These are phyloP conservation scores for Desmophyllum pertusum DNA, from an alignment of 92 coral and sea anemone species.

Conservation along the genomic window DNA sequence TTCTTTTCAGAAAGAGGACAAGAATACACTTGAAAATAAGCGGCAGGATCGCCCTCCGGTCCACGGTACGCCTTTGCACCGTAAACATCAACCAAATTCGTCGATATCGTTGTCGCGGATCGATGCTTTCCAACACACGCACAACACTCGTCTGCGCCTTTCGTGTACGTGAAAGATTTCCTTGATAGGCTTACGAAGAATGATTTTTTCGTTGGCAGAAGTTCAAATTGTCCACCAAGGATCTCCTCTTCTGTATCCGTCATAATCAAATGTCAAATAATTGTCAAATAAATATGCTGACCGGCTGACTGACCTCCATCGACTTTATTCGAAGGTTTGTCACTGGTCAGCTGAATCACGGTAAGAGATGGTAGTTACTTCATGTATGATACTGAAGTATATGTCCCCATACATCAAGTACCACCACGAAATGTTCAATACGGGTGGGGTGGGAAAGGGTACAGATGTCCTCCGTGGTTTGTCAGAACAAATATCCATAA, in stretches of 20 bases:
- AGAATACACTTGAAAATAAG: constrained; percentile 73
- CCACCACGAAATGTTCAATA: too few relatives aligned
- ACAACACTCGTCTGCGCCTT: not conserved
- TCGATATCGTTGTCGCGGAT: not conserved
- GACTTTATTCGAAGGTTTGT: not conserved
- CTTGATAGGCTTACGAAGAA: constrained; percentile 57
- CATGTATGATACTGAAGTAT: too few relatives aligned
- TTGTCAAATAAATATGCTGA: not conserved
- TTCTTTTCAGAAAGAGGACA: constrained; percentile 63
- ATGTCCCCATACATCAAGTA: too few relatives aligned
- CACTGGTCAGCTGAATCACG: constrained; percentile 8
- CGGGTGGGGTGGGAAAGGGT: too few relatives aligned
- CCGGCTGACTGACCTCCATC: not conserved
- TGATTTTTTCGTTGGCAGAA: constrained; percentile 53
- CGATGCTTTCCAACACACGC: constrained; percentile 21
- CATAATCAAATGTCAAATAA: not conserved
- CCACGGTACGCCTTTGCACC: constrained; percentile 78
- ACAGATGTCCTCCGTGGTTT: too few relatives aligned
- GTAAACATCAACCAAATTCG: constrained; percentile 62
- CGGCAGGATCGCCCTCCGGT: constrained; percentile 50
- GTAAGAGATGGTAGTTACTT: too few relatives aligned
- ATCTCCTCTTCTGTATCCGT: constrained; percentile 53
- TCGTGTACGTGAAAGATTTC: not conserved
- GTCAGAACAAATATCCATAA: too few relatives aligned
- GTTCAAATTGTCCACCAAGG: constrained; percentile 66